Evolutionary conservation across 2,888 invertebrate genomes (phyloP).

Genomic region (Amphipoea oculea): DNA sequence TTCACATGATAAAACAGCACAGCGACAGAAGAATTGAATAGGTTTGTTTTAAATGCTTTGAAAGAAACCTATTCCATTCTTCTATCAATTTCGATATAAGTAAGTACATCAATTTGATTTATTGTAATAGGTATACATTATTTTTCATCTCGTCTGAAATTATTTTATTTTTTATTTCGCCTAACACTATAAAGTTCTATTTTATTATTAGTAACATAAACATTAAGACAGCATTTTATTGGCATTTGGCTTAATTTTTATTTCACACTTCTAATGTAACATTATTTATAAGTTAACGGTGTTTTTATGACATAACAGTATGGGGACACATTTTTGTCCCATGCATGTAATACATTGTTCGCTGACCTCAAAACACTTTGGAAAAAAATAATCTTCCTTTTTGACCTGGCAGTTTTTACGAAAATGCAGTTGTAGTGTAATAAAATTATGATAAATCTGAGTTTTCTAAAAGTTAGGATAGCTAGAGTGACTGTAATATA

Average conservation of each 20-base stretch:
- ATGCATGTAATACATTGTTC: constrained; percentile 67
- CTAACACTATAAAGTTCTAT: background rate
- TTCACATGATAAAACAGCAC: no score
- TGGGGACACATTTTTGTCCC: constrained; percentile 51
- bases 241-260: constrained; percentile 9
- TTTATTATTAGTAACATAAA: background rate
- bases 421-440: background rate
- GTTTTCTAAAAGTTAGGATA: background rate
- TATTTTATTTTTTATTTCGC: background rate
- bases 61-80: background rate
- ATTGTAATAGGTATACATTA: background rate
- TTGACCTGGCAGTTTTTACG: background rate
- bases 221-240: background rate
- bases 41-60: no score
- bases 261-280: constrained; percentile 16
- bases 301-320: background rate
- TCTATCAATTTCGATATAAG: background rate
- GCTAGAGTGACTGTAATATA: background rate
- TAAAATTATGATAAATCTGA: background rate
- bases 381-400: background rate
- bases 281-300: constrained; percentile 53
- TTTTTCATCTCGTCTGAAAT: background rate
- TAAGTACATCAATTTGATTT: background rate
- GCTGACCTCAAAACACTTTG: constrained; percentile 67
- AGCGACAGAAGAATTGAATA: no score